Conservation (phyloP, 2,113 vertebrate species). For the Empidonax alnorum region DNA sequence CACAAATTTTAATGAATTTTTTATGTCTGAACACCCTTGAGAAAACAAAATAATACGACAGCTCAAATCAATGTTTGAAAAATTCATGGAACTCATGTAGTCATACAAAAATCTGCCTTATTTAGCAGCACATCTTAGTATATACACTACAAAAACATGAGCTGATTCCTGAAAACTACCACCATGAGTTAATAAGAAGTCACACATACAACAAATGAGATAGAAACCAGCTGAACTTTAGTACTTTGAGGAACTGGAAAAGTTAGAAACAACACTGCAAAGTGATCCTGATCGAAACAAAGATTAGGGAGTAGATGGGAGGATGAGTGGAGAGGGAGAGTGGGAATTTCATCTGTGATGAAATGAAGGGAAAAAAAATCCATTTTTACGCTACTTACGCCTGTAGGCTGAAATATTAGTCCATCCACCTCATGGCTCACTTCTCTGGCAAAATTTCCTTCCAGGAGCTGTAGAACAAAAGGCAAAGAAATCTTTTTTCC, state of each 20-base stretch:
- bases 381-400: constrained; percentile 81
- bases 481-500: constrained; percentile 22
- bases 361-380: not conserved
- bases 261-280: not conserved
- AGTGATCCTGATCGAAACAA: not conserved
- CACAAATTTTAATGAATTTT: not conserved
- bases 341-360: not conserved
- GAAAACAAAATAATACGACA: not conserved
- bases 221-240: not conserved
- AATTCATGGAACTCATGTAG: not conserved
- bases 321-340: not conserved
- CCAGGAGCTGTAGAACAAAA: constrained; percentile 87
- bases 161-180: not conserved
- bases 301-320: not conserved
- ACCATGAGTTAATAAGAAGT: not conserved
- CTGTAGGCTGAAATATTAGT: constrained; percentile 95
- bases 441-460: constrained; percentile 96
- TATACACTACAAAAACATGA: accelerated
- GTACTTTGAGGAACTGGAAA: not conserved
- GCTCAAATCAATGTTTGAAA: not conserved
- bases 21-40: not conserved
- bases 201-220: not conserved
- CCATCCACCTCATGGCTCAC: constrained; percentile 98
- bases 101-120: not conserved
- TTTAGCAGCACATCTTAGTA: not conserved